phyloP scores from a whole-genome alignment of 1,140 invertebrate species.

The Drosophila micromelanica region DNA sequence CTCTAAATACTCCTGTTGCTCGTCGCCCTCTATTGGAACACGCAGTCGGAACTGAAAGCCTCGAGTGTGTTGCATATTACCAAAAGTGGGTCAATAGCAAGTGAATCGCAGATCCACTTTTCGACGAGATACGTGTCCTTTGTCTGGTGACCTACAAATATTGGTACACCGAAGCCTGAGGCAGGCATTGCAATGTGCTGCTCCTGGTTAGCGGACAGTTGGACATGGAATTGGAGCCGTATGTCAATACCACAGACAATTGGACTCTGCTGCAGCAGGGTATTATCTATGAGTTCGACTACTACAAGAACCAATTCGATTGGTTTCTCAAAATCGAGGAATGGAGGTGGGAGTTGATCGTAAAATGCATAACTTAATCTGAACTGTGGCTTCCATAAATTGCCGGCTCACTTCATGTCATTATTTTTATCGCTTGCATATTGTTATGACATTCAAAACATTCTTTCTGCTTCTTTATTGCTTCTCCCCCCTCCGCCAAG shows the following conservation, averaged over 20 bases:
- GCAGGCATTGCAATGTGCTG: conserved; percentile 46
- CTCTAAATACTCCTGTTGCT: conserved; percentile 28
- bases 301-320: conserved; percentile 29
- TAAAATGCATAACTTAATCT: conserved; percentile 45
- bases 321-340: conserved; percentile 56
- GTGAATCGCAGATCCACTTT: conserved; percentile 12
- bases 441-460: conserved; percentile 72
- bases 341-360: conserved; percentile 38
- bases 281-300: conserved; percentile 32
- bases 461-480: conserved; percentile 40
- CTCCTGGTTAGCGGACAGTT: conserved; percentile 43
- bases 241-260: conserved; percentile 40
- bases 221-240: conserved; percentile 47
- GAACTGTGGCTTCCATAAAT: conserved; percentile 62
- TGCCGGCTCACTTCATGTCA: conserved; percentile 38
- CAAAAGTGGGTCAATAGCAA: no score
- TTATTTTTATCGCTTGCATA: conserved; percentile 67
- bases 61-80: background rate
- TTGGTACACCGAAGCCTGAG: conserved; percentile 20
- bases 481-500: background rate
- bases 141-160: conserved; percentile 54
- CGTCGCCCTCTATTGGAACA: conserved; percentile 16
- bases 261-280: conserved; percentile 45
- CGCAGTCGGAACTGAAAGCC: background rate
- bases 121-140: conserved; percentile 29